A percentile compares a stretch with the other conserved stretches of the same genome.
Conservation (phyloP, 2,113 vertebrate genomes). For the Psittacara wagleri region DNA sequence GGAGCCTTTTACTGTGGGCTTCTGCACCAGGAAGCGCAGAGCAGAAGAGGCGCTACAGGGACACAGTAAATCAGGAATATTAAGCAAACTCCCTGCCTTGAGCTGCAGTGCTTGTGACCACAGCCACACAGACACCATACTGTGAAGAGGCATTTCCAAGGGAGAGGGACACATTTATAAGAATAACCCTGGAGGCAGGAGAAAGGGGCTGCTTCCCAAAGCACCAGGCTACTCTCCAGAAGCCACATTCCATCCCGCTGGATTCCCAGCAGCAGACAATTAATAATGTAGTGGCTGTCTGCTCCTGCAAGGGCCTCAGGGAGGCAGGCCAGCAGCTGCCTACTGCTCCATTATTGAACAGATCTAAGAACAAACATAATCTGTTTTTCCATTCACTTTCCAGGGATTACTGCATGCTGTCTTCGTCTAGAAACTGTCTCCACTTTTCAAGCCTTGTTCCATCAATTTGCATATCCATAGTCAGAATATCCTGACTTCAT, state of each 20-base stretch:
- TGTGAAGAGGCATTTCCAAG: not conserved
- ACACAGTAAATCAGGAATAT: not conserved
- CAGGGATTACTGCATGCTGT: not conserved
- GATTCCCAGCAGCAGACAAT: slow-evolving; percentile 1
- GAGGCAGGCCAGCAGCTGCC: slow-evolving; percentile 45
- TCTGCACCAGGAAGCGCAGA: not conserved
- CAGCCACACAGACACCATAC: not conserved
- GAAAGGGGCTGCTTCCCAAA: not conserved
- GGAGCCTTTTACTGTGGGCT: not conserved
- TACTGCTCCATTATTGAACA: slow-evolving; percentile 54
- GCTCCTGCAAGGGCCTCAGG: not conserved
- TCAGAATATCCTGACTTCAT: not conserved
- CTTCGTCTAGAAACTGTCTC: slow-evolving; percentile 13
- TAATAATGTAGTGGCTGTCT: slow-evolving; percentile 46
- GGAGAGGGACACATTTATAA: not conserved
- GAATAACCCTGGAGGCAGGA: not conserved
- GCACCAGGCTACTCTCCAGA: slow-evolving; percentile 1
- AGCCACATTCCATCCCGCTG: not conserved
- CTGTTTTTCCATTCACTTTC: slow-evolving; percentile 34
- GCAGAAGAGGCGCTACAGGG: not conserved
- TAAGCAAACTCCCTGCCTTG: not conserved
- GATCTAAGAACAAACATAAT: slow-evolving; percentile 18
- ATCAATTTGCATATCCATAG: not conserved
- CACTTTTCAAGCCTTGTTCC: not conserved
- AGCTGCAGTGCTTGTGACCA: not conserved